Evolutionary conservation across 2,888 invertebrate species (phyloP), one percentile per base, ranked within the genome.

Genomic region (Eupithecia inturbata): DNA sequence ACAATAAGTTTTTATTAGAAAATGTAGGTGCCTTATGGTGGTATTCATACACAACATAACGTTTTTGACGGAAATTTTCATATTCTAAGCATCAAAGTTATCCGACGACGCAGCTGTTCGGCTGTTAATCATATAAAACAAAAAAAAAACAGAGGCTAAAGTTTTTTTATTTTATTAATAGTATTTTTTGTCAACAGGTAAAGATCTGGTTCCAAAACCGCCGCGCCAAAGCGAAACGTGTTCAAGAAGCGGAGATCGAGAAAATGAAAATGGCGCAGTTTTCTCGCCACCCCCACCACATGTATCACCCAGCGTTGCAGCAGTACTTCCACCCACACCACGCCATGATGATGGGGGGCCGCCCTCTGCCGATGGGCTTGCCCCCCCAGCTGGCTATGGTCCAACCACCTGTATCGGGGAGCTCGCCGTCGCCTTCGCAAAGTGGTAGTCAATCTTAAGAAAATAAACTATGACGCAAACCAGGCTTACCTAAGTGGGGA

Each of bases 191-290:
- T 84, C 79, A 74, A 82, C 92, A 94, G 94, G 98, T 98, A 80
- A 98, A 98, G 95, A 98, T 98, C 86, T 98, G 98, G 98, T 98
- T 98, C 92, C 98, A 98, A 95, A 98, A 98, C 89, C 96, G 98
- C n/a, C 96, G 98, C 67, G 99, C 99, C 80, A 99, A 99, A 93
- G 98, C 98, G 88, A 99, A 99, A 95, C 96, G 99, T 36, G 96
- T 99, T 31, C 99, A 99, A 91, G 99, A 99, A 92, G 99, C 99
- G 76, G 99, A 99, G 95, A 96, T 99, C 75, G 99, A 99, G 93
- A 99, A 99, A 93, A 95, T 99, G 87, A 97, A 99, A 94, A 97
- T 97, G 97, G 95, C 95, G 85, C 96, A 96, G 82, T 94, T 96
- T 81, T 92, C 95, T 68, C 95, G 96, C 68, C 96, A 96, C 85